A percentile compares a stretch with the other conserved stretches of the same genome.
phyloP scores from a whole-genome alignment of 2,113 vertebrate species.

The Hucho hucho region DNA sequence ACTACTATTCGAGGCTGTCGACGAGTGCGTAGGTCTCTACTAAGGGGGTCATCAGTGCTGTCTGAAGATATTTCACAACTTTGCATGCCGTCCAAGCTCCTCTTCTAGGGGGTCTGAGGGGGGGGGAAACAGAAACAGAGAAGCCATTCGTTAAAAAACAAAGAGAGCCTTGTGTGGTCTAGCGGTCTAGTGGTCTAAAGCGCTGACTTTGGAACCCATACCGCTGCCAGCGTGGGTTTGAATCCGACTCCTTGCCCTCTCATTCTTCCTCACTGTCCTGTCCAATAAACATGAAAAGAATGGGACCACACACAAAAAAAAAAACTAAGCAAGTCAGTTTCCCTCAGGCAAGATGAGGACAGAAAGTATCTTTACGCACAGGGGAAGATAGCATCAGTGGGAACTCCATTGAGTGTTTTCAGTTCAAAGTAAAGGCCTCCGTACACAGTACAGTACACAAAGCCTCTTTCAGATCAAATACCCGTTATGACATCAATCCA shows the following conservation, averaged over 20 bases:
- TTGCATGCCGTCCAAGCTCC: constrained; percentile 99
- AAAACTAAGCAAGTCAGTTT: too few species aligned
- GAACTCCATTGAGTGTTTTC: not conserved
- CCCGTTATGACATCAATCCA: constrained; percentile 23
- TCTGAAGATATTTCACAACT: constrained; percentile 99
- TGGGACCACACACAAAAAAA: too few species aligned
- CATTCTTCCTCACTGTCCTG: too few species aligned
- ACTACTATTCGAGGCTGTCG: constrained; percentile 98
- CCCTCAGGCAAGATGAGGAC: not conserved
- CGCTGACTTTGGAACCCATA: not conserved
- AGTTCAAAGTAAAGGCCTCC: not conserved
- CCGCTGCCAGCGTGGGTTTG: too few species aligned
- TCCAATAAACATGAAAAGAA: too few species aligned
- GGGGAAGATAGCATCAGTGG: too few species aligned
- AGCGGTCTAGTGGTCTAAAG: not conserved
- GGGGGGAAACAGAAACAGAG: not conserved
- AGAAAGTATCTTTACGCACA: not conserved
- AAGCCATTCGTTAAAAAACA: constrained; percentile 15
- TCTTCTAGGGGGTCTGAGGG: constrained; percentile 86
- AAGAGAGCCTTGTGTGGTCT: not conserved
- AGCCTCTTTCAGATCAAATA: constrained; percentile 2
- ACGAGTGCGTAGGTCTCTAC: constrained; percentile 87
- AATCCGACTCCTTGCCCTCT: too few species aligned
- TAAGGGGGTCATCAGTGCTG: constrained; percentile 99
- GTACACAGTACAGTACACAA: not conserved